phyloP scores from a whole-genome alignment of 2,888 invertebrate genomes.

The Zaprionus obscuricornis region DNA sequence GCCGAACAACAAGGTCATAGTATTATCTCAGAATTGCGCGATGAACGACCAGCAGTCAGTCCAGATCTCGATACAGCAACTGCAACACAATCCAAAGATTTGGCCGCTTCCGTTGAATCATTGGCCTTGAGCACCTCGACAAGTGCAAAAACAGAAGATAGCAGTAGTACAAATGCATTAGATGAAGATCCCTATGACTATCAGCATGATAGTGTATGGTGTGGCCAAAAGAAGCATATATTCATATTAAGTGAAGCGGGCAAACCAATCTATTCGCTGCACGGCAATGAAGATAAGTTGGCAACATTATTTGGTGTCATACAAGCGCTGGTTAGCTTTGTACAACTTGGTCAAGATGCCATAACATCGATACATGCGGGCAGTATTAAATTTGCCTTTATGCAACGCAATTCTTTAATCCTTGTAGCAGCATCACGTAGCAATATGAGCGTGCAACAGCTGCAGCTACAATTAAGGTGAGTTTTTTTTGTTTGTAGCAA shows the following conservation, averaged over 20 bases:
- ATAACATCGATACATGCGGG: slow-evolving; percentile 94
- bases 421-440: slow-evolving; percentile 94
- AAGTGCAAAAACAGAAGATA: slow-evolving; percentile 62
- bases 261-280: slow-evolving; percentile 97
- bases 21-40: slow-evolving; percentile 79
- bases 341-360: slow-evolving; percentile 92
- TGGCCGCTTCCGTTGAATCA: slow-evolving; percentile 77
- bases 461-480: slow-evolving; percentile 93
- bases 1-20: slow-evolving; percentile 71
- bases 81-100: slow-evolving; percentile 66
- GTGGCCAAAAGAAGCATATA: slow-evolving; percentile 93
- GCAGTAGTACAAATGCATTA: slow-evolving; percentile 75
- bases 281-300: slow-evolving; percentile 96
- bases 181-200: slow-evolving; percentile 87
- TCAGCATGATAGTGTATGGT: slow-evolving; percentile 89
- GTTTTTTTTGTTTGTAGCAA: slow-evolving; percentile 80
- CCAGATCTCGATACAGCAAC: slow-evolving; percentile 48
- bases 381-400: slow-evolving; percentile 94
- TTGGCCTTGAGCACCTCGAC: slow-evolving; percentile 65
- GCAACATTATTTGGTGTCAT: slow-evolving; percentile 97
- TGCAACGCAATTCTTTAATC: slow-evolving; percentile 95
- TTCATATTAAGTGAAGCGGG: slow-evolving; percentile 98
- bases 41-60: slow-evolving; percentile 48
- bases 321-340: slow-evolving; percentile 95
- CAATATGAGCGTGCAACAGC: slow-evolving; percentile 92